Base-by-base conservation (phyloP, 1,140 invertebrate genomes). In the Diachasma alloeum region DNA sequence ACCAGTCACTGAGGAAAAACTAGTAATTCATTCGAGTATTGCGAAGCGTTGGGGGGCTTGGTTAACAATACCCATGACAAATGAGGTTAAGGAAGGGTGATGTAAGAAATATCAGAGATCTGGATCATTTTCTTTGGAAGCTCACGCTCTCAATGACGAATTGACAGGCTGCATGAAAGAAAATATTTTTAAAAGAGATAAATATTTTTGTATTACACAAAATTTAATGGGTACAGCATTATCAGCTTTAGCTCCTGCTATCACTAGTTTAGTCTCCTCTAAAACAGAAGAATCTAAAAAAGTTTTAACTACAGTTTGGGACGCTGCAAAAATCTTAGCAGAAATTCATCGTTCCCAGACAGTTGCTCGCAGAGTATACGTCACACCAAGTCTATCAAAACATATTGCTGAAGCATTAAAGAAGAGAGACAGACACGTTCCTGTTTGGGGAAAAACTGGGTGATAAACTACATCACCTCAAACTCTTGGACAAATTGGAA, bases 401-500 rank as follows among this genome's bases (percentile, higher is more conserved):
- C 42, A 26, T 39, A 8, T 42, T 70, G 74, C 44, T 63, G 83
- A 80, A 81, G 10, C 81, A 46, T 5, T 82, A 84, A 72, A 78
- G 85, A 83, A 39, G 42, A 37, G 22, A 80, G 26, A 59, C 80
- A 70, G 79, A 84, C 72, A 46, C 72, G 74, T 71, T 82, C 82
- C 74, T 87, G 79, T 78, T 82, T 59, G 78, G 67, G 0, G 31
- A 71, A 22, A 79, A 76, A 5, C 48, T 76, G 13, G 74, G 48
- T 3, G 74, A 76, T 0, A 73, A 74, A 70, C 53, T 79, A 19
- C 76, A 79, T 31, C 63, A 76, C 11, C 36, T 59, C 15, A 76
- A 79, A 31, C 48, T 31, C 4, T 15, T 77, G 44, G 71, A 71
- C 11, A 79, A 36, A 5, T 42, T 59, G 0, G 53, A 66, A 6